Conservation (phyloP, 2,797 vertebrate species). For the Otus scops region DNA sequence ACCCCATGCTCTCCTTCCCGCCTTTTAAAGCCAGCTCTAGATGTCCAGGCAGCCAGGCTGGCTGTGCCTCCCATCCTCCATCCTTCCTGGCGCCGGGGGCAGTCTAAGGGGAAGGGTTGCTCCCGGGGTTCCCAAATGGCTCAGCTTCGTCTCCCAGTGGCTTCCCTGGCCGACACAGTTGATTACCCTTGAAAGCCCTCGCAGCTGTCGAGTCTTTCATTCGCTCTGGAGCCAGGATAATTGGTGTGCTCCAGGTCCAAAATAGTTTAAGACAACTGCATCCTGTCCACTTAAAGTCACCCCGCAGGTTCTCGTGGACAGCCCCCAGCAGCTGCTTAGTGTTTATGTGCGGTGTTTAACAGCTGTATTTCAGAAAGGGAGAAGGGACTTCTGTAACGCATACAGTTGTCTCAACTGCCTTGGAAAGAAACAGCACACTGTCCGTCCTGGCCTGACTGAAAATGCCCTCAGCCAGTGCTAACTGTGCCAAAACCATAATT, state of each 20-base stretch:
- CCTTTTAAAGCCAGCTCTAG: background rate
- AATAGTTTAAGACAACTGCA: constrained; percentile 30
- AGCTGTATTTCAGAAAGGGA: background rate
- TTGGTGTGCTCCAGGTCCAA: background rate
- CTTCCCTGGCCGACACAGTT: background rate
- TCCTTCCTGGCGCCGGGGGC: background rate
- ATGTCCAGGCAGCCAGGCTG: background rate
- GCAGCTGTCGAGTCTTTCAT: background rate
- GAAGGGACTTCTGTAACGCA: background rate
- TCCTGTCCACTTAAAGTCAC: background rate
- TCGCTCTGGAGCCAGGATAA: background rate
- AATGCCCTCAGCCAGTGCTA: background rate
- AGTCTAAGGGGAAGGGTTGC: background rate
- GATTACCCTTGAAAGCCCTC: constrained; percentile 1
- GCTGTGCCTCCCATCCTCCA: fast-evolving
- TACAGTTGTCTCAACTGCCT: background rate
- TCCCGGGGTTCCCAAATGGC: background rate
- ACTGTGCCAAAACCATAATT: constrained; percentile 40
- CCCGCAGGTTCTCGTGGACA: background rate
- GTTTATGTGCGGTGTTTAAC: background rate
- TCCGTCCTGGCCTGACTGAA: background rate
- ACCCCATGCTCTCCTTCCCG: background rate
- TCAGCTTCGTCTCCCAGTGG: background rate
- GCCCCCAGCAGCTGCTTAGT: background rate
- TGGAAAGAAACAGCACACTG: background rate